Conservation (phyloP, 1,140 invertebrate species). For the Aradophagus sp. region DNA sequence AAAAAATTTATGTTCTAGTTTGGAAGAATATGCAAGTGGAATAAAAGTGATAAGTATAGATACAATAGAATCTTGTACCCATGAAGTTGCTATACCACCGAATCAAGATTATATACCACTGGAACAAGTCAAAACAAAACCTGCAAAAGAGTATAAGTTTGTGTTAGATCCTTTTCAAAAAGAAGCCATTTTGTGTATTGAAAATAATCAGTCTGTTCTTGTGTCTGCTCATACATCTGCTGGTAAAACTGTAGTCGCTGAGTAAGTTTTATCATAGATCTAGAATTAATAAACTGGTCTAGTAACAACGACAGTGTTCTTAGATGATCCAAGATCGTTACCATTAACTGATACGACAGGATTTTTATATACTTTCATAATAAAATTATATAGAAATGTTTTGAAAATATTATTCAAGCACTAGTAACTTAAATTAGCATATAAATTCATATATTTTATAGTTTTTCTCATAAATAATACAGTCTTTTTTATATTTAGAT, state of each 20-base stretch:
- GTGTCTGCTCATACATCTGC: slow-evolving; percentile 99
- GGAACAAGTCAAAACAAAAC: slow-evolving; percentile 77
- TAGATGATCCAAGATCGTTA: no score
- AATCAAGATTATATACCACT: slow-evolving; percentile 88
- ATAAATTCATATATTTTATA: no score
- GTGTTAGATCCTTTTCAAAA: slow-evolving; percentile 98
- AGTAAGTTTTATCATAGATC: slow-evolving; percentile 83
- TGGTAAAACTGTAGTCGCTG: slow-evolving; percentile 91
- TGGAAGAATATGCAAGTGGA: slow-evolving; percentile 78
- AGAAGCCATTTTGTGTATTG: slow-evolving; percentile 97
- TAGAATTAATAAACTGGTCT: no score
- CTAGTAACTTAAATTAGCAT: no score
- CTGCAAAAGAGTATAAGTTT: slow-evolving; percentile 96
- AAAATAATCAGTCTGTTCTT: slow-evolving; percentile 97
- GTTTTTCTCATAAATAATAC: no score
- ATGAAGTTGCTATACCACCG: slow-evolving; percentile 94
- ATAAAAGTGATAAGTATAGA: slow-evolving; percentile 92
- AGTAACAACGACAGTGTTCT: no score
- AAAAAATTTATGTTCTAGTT: slow-evolving; percentile 66
- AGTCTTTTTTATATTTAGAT: slow-evolving; percentile 74
- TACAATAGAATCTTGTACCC: slow-evolving; percentile 90
- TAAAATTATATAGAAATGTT: no score
- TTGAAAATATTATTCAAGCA: no score
- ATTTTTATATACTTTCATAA: no score
- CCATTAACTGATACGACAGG: no score